Base-by-base conservation (phyloP, 2,888 invertebrate genomes). In the Helicoverpa assulta region DNA sequence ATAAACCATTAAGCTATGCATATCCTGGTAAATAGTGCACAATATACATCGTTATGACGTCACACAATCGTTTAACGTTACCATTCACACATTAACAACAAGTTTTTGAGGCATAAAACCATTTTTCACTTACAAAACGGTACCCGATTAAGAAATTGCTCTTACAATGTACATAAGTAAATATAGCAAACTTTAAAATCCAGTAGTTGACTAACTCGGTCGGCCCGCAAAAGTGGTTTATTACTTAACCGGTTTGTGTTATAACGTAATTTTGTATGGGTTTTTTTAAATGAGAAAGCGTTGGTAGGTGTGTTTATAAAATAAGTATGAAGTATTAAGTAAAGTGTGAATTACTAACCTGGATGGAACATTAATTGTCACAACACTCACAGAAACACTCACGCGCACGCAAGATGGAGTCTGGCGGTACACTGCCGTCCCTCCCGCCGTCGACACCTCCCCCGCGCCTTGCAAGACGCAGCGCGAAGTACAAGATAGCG, bases 201-300 rank as follows among this genome's bases (percentile, higher is more conserved):
- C 83, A 83, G 86, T 84, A 76, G 83, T 82, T 80, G 75, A 81
- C 79, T 83, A 82, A 83, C 82, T 81, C 80, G 84, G 82, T 80
- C 79, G 78, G 74, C 69, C 72, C 70, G 80, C 84, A 86, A 84
- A 84, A 86, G 83, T 85, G 74, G 78, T 76, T 81, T 83, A 84
- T 80, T 85, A 82, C 80, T 75, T 76, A 82, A 84, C 81, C 82
- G 80, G 80, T 84, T 78, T 70, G 51, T 56, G 65, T 57, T 62
- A 63, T 70, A 72, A 56, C 54, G 62, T 64, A 58, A 54, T 67
- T 75, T 70, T 33, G 57, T 56, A 67, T 56, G 16, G 50, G 29
- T 66, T 7, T 21, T 63, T 55, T 55, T 19, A 50, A 50, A 10
- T 50, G 5, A 16, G 54, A 14, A 59, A 52, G 7, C 2, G 12